These are phyloP conservation scores for Trididemnum miniatum DNA, from an alignment of 23 tunicate genomes.

Conservation along the genomic window DNA sequence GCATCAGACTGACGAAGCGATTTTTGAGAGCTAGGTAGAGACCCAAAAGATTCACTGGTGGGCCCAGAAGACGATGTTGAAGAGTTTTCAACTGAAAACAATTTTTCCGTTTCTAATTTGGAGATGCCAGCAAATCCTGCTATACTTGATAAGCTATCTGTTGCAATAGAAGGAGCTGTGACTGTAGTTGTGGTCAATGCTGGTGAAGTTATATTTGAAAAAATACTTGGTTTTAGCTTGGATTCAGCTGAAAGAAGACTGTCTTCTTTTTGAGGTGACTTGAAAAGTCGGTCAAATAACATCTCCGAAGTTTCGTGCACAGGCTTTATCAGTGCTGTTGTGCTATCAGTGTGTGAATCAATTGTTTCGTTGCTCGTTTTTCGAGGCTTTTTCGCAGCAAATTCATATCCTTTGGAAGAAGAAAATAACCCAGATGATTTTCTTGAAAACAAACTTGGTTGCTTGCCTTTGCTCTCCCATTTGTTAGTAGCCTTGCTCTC, in stretches of 20 bases:
- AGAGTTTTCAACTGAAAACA: neutral
- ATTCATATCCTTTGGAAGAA: slow-evolving; percentile 5
- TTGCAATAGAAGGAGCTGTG: neutral
- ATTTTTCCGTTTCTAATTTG: neutral
- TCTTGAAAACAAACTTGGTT: slow-evolving; percentile 21
- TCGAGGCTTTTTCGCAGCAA: slow-evolving; percentile 7
- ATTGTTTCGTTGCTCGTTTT: slow-evolving; percentile 2
- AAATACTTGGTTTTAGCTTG: neutral
- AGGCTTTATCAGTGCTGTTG: slow-evolving; percentile 37
- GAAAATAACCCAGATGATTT: neutral
- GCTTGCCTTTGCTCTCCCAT: slow-evolving; percentile 30
- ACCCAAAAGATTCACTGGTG: neutral
- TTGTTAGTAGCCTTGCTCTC: slow-evolving; percentile 10
- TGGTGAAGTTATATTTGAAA: neutral
- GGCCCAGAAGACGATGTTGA: neutral
- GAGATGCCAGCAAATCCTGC: neutral
- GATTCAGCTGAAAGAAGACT: neutral
- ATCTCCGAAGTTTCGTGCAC: slow-evolving; percentile 58
- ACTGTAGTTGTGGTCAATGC: neutral
- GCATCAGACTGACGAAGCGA: neutral
- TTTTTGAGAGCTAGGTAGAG: neutral
- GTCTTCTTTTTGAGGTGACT: slow-evolving; percentile 31
- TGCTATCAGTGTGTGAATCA: no score
- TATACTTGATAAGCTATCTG: neutral
- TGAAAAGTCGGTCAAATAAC: slow-evolving; percentile 59